Conservation (phyloP, 2,113 vertebrate genomes). For the Chloebia gouldiae region DNA sequence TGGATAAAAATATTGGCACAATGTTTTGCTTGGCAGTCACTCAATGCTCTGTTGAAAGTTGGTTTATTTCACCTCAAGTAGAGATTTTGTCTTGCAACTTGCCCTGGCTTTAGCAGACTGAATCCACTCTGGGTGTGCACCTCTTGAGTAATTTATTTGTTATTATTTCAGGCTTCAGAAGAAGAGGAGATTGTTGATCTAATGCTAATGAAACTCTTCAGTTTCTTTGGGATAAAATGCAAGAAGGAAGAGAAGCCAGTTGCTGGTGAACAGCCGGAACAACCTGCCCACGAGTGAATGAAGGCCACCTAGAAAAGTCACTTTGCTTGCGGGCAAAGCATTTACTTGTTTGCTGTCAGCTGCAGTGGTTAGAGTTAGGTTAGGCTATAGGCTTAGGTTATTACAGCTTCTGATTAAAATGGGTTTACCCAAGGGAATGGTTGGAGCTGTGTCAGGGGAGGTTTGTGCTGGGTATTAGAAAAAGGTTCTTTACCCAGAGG, state of each 20-base stretch:
- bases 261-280: not conserved
- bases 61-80: not conserved
- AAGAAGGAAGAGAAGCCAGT: slow-evolving; percentile 66
- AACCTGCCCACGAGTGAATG: not conserved
- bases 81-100: not conserved
- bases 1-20: accelerated
- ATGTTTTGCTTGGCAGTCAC: not conserved
- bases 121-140: too few relatives aligned
- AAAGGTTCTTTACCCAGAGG: not conserved
- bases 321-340: not conserved
- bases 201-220: slow-evolving; percentile 87
- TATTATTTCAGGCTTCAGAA: slow-evolving; percentile 82
- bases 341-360: not conserved
- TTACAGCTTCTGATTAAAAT: not conserved
- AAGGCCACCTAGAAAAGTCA: not conserved
- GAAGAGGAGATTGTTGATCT: slow-evolving; percentile 92
- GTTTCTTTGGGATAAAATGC: slow-evolving; percentile 83
- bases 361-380: not conserved
- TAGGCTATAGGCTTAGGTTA: not conserved
- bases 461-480: too few relatives aligned
- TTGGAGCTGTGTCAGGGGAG: not conserved
- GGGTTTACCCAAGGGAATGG: not conserved
- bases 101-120: not conserved
- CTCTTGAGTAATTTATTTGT: accelerated
- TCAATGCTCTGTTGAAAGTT: not conserved